phyloP scores from a whole-genome alignment of 2,888 invertebrate genomes.

The Thymelicus acteon region DNA sequence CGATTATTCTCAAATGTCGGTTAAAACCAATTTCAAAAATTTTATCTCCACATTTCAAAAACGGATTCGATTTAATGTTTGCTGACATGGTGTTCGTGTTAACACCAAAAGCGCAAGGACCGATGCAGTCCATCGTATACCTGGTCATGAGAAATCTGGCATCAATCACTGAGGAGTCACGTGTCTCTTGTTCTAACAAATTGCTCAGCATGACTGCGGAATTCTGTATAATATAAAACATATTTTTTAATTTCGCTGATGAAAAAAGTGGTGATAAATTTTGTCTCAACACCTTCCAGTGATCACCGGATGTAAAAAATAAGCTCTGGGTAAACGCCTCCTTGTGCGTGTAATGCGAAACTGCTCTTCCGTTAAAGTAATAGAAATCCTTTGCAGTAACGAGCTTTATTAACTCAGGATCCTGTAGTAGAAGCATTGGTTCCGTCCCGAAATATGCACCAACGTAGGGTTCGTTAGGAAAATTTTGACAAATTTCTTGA shows the following conservation, averaged over 20 bases:
- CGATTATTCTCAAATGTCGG: slow-evolving; percentile 49
- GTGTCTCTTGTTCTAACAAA: slow-evolving; percentile 49
- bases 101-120: slow-evolving; percentile 61
- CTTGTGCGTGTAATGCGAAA: slow-evolving; percentile 51
- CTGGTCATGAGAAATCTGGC: slow-evolving; percentile 50
- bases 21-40: slow-evolving; percentile 50
- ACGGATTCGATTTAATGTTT: slow-evolving; percentile 50
- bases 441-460: slow-evolving; percentile 64
- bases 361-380: slow-evolving; percentile 63
- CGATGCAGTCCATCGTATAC: slow-evolving; percentile 63
- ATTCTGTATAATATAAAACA: slow-evolving; percentile 63
- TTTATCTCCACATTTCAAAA: slow-evolving; percentile 49
- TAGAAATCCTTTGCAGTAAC: slow-evolving; percentile 65
- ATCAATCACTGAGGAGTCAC: slow-evolving; percentile 47
- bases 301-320: slow-evolving; percentile 57
- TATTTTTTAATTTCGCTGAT: slow-evolving; percentile 64
- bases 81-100: slow-evolving; percentile 56
- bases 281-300: slow-evolving; percentile 63
- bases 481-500: slow-evolving; percentile 54
- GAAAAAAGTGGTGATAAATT: slow-evolving; percentile 64
- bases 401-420: slow-evolving; percentile 60
- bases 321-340: slow-evolving; percentile 55
- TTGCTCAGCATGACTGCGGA: slow-evolving; percentile 54
- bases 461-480: slow-evolving; percentile 56
- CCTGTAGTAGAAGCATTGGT: slow-evolving; percentile 60